Base-by-base conservation (phyloP, 1,140 invertebrate species). In the Drosophila paulistorum region DNA sequence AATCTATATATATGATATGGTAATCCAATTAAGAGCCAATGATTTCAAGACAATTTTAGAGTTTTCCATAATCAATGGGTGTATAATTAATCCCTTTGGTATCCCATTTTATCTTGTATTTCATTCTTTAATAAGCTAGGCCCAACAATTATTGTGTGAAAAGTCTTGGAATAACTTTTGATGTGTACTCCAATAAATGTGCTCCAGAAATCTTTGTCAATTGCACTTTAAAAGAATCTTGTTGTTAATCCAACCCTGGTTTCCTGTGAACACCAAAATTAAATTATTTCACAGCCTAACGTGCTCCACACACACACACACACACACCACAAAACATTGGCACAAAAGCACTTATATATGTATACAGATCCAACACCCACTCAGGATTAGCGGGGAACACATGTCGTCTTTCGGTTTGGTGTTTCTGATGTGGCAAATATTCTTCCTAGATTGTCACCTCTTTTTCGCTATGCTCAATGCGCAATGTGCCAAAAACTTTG, bases 331-430 rank as follows among this genome's bases (percentile, higher is more conserved):
- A 30, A 30, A 6, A 30, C 30, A 30, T 30, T 30, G 30, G 5
- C 30, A 30, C 30, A 61, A 6, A 42, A 9, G 13, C 17, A 59
- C 26, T 51, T 45, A 37, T 14, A 42, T 65, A 26, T 79, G 72
- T 79, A 87, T 82, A 45, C 68, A 79, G 77, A 75, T 66, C 69
- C 10, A 54, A 62, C 23, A 67, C 23, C 26, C 20, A 59, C 55
- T 48, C 20, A 14, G 39, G 55, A 42, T 84, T 73, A 57, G 59
- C n/a, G 23, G 48, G 42, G 30, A 51, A 39, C 41, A 41, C 57
- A 59, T 71, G 66, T 69, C 79, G 51, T 75, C 80, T 81, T 79
- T 30, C 30, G 6, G 30, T 30, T 69, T 79, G 30, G 30, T 71
- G 37, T 39, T 39, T 30, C 30, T 71, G 80, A 83, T 65, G 74